A percentile compares a stretch with the other conserved stretches of the same genome.
Conservation (phyloP, 2,797 vertebrate species). For the Phrynocephalus vlangalii region DNA sequence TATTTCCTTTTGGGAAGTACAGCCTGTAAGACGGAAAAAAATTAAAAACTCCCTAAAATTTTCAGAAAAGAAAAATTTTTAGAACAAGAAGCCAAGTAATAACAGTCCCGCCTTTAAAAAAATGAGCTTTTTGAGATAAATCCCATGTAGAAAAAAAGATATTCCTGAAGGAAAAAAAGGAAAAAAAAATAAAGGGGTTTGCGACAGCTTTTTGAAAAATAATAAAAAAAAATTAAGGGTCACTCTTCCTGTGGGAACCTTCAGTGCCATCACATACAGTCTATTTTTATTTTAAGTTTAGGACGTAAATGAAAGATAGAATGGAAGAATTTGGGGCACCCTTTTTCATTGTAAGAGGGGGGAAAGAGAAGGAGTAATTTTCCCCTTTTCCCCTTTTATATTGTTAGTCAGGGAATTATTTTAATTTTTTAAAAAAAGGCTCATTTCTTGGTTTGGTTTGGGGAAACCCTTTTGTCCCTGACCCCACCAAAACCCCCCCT, state of each 20-base stretch:
- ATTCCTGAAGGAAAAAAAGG: not conserved
- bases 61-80: not conserved
- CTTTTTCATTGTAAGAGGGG: conserved; percentile 33
- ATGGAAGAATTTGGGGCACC: not conserved
- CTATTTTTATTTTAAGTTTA: not conserved
- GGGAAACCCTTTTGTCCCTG: conserved; percentile 1
- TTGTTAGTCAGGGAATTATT: not conserved
- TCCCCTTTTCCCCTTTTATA: conserved; percentile 3
- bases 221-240: not conserved
- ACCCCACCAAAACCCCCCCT: not conserved
- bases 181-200: not conserved
- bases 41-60: not conserved
- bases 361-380: not conserved
- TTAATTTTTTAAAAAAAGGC: conserved; percentile 11
- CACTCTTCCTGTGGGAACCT: not conserved
- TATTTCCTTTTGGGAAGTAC: not conserved
- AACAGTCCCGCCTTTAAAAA: not conserved
- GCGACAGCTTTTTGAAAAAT: not conserved
- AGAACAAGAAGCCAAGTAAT: not conserved
- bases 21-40: too few relatives aligned
- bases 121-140: not conserved
- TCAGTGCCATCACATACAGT: not conserved
- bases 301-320: not conserved
- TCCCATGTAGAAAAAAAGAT: not conserved
- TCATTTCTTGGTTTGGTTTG: conserved; percentile 50